A percentile compares a stretch with the other conserved stretches of the same genome.
Conservation (phyloP, 2,113 vertebrate genomes). For the Cyprinodon brontotheroides region DNA sequence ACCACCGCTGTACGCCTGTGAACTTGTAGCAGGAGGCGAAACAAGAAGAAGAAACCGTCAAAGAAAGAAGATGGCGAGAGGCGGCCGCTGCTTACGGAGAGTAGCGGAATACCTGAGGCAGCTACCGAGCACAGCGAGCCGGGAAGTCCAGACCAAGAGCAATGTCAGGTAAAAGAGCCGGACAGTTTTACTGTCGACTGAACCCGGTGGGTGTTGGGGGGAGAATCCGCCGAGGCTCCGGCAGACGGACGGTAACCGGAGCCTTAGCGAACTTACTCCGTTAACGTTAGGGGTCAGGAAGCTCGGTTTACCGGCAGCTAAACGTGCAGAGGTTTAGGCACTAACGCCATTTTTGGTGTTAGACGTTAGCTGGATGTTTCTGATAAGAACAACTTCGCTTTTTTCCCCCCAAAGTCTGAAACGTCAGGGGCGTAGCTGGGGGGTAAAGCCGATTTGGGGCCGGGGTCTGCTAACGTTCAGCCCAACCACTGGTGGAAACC, state of each 20-base stretch:
- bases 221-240: neutral
- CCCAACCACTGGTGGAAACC: neutral
- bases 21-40: neutral
- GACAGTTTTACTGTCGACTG: neutral
- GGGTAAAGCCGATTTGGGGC: neutral
- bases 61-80: constrained; percentile 80
- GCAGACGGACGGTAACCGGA: neutral
- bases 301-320: neutral
- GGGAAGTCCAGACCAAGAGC: constrained; percentile 63
- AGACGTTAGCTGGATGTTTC: neutral
- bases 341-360: neutral
- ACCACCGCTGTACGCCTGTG: neutral
- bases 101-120: constrained; percentile 73
- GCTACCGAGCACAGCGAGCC: constrained; percentile 54
- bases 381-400: neutral
- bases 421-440: neutral
- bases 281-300: neutral
- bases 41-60: constrained; percentile 17
- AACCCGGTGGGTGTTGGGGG: neutral
- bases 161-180: constrained; percentile 68
- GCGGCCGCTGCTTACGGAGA: constrained; percentile 65
- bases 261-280: neutral
- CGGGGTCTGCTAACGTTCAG: neutral
- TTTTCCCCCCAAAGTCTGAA: neutral
- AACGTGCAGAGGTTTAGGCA: neutral